Evolutionary conservation across 2,797 vertebrate genomes (phyloP).

Genomic region (Danio jaintianensis): DNA sequence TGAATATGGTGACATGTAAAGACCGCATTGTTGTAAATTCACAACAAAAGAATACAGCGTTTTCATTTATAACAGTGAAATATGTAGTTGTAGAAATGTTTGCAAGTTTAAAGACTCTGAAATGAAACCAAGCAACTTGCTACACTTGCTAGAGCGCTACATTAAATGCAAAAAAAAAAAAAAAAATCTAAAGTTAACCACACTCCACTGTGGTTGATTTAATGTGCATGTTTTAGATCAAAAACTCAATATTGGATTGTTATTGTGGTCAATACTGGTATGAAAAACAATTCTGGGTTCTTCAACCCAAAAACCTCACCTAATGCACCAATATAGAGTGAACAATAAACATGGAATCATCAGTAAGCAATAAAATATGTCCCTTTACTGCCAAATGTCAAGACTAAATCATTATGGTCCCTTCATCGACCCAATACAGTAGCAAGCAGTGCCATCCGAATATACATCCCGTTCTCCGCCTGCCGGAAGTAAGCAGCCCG

Average conservation of each 20-base stretch:
- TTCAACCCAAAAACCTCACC: not conserved
- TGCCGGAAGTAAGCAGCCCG: constrained; percentile 96
- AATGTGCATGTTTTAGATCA: not conserved
- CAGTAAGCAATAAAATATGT: not conserved
- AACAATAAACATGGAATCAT: not conserved
- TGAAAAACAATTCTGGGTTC: not conserved
- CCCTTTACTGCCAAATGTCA: not conserved
- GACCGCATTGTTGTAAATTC: not conserved
- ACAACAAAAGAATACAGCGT: not conserved
- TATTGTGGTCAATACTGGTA: not conserved
- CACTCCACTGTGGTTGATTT: not conserved
- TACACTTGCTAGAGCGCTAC: not conserved
- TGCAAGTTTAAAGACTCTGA: not conserved
- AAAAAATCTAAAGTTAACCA: not conserved
- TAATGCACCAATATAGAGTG: not conserved
- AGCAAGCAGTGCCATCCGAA: constrained; percentile 94
- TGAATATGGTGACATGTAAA: not conserved
- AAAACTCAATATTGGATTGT: not conserved
- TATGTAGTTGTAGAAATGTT: not conserved
- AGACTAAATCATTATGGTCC: not conserved
- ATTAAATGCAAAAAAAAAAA: not conserved
- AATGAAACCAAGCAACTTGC: not conserved
- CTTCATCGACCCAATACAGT: constrained; percentile 87
- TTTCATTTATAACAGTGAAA: not conserved
- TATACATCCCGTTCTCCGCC: constrained; percentile 97